Evolutionary conservation across 2,113 vertebrate genomes (phyloP).

Genomic region (Mustelus asterias): DNA sequence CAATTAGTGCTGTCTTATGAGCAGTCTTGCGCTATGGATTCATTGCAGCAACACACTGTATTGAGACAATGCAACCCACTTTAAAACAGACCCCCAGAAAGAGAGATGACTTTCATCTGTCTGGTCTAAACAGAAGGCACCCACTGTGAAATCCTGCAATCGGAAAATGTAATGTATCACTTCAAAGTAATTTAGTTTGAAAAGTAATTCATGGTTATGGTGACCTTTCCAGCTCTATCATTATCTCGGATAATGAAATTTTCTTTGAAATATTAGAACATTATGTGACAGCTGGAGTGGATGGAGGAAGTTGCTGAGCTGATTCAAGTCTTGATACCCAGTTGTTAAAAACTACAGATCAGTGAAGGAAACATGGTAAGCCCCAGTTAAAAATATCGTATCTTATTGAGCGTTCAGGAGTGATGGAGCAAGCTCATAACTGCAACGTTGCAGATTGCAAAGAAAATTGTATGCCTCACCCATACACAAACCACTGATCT

Average conservation of each 20-base stretch:
- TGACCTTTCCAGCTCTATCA: not conserved
- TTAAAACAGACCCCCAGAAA: not conserved
- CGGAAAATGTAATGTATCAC: not conserved
- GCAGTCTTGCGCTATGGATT: not conserved
- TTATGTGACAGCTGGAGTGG: not conserved
- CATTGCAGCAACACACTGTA: not conserved
- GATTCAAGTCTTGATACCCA: not conserved
- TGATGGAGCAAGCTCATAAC: not conserved
- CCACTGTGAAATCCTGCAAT: not conserved
- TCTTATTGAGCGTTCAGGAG: not conserved
- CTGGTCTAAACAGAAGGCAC: not conserved
- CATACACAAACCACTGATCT: not conserved
- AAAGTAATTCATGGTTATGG: conserved; percentile 15
- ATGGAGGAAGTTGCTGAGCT: not conserved
- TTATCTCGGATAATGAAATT: conserved; percentile 26
- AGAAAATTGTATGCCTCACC: not conserved
- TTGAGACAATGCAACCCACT: not conserved
- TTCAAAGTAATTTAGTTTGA: conserved; percentile 11
- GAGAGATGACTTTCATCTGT: not conserved
- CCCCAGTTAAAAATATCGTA: not conserved
- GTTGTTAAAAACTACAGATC: not conserved
- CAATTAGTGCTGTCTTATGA: not conserved
- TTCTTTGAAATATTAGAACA: conserved; percentile 14
- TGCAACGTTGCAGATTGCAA: not conserved
- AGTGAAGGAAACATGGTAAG: not conserved